These are phyloP conservation scores for Neodiprion virginianus DNA, from an alignment of 1,140 invertebrate species.

Conservation along the genomic window DNA sequence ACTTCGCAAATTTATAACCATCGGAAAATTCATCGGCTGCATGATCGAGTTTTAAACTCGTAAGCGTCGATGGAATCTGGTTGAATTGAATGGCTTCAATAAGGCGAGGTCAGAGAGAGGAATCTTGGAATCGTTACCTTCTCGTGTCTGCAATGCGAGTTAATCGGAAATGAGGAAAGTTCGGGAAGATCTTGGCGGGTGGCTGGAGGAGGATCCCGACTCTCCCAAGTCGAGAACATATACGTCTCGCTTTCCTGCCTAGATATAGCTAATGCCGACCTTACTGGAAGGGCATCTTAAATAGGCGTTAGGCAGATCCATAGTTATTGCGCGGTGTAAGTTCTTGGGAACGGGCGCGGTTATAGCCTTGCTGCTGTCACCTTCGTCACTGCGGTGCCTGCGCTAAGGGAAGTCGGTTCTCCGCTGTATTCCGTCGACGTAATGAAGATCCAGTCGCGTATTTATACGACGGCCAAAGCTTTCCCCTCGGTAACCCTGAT, in stretches of 20 bases:
- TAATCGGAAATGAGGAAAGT: slow-evolving; percentile 57
- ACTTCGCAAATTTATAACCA: too few relatives aligned
- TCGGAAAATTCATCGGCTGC: too few relatives aligned
- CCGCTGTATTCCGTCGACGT: slow-evolving; percentile 15
- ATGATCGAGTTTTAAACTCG: background rate
- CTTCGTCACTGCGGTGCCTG: slow-evolving; percentile 12
- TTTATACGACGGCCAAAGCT: slow-evolving; percentile 42
- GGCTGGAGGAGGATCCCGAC: slow-evolving; percentile 13
- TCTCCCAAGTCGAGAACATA: background rate
- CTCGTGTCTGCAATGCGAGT: slow-evolving; percentile 28
- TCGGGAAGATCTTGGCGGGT: slow-evolving; percentile 29
- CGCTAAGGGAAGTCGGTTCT: slow-evolving; percentile 24
- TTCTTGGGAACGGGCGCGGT: slow-evolving; percentile 16
- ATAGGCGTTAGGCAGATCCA: slow-evolving; percentile 48
- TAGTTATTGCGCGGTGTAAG: slow-evolving; percentile 37
- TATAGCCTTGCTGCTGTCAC: slow-evolving; percentile 23
- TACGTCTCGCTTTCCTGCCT: slow-evolving; percentile 9
- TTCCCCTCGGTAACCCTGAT: slow-evolving; percentile 41
- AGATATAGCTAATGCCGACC: background rate
- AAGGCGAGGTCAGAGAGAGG: background rate
- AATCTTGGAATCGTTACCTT: slow-evolving; percentile 4
- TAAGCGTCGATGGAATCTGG: background rate
- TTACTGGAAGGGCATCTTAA: slow-evolving; percentile 33
- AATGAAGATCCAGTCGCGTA: slow-evolving; percentile 49
- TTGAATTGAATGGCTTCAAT: background rate